Percentiles rank a stretch among this genome's conserved stretches.
Evolutionary conservation across 2,797 vertebrate genomes (phyloP).

Genomic region (Nannoperca obscura): DNA sequence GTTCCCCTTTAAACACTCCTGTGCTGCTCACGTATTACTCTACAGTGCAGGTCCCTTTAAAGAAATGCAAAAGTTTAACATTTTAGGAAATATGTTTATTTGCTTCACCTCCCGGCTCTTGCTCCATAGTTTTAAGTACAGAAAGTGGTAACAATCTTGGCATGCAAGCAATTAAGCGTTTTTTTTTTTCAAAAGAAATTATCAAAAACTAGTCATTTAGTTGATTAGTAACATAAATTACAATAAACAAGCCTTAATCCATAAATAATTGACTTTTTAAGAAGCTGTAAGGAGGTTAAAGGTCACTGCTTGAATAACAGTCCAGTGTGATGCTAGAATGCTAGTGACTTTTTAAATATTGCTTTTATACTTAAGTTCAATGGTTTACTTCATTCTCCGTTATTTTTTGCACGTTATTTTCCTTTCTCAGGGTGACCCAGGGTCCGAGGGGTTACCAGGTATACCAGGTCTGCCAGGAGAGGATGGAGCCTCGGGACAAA

Average conservation of each 20-base stretch:
- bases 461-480: slow-evolving; percentile 84
- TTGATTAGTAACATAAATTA: background rate
- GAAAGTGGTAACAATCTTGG: too few species aligned
- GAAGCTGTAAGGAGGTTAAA: background rate
- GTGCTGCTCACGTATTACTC: background rate
- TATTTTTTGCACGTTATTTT: background rate
- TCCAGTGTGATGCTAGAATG: background rate
- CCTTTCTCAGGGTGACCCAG: slow-evolving; percentile 84
- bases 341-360: background rate
- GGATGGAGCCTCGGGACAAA: slow-evolving; percentile 83
- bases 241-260: background rate
- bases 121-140: background rate
- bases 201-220: background rate
- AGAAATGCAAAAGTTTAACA: background rate
- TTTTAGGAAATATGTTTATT: background rate
- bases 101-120: background rate
- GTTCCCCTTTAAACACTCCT: background rate
- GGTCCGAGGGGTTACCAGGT: slow-evolving; percentile 82
- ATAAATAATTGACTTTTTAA: background rate
- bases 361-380: background rate
- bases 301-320: background rate
- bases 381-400: background rate
- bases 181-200: too few species aligned
- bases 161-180: too few species aligned
- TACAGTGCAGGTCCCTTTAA: background rate